Conservation (phyloP, 2,888 invertebrate species). For the Scaptodrosophila latifasciaeformis region DNA sequence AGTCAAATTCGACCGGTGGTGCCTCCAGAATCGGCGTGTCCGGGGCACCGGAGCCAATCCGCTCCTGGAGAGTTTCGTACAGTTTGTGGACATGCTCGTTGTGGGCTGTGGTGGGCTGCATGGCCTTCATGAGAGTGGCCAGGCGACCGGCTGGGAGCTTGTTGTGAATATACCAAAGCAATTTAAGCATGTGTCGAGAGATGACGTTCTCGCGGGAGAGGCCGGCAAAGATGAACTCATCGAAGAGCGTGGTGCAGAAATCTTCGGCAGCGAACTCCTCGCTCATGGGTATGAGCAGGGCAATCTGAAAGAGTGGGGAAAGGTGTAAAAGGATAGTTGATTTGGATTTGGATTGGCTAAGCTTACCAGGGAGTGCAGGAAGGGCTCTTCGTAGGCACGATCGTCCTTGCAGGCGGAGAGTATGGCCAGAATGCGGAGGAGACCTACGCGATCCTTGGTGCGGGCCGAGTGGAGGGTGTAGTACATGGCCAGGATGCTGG, state of each 20-base stretch:
- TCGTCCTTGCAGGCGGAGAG: constrained; percentile 93
- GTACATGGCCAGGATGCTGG: constrained; percentile 95
- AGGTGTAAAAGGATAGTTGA: background rate
- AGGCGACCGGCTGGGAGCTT: constrained; percentile 84
- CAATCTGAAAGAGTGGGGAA: constrained; percentile 73
- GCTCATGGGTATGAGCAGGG: constrained; percentile 88
- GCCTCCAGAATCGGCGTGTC: constrained; percentile 81
- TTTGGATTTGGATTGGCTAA: background rate
- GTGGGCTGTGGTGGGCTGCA: constrained; percentile 81
- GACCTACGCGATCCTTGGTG: constrained; percentile 85
- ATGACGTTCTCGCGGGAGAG: constrained; percentile 93
- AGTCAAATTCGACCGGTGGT: constrained; percentile 84
- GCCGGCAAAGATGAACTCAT: constrained; percentile 95
- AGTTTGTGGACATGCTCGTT: constrained; percentile 89
- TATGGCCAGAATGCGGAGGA: constrained; percentile 91
- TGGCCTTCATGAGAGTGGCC: constrained; percentile 76
- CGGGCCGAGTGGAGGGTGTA: constrained; percentile 93
- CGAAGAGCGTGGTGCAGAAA: constrained; percentile 95
- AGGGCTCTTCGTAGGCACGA: constrained; percentile 95
- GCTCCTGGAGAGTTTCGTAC: constrained; percentile 86
- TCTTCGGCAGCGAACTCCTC: constrained; percentile 96
- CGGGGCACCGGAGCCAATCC: constrained; percentile 81
- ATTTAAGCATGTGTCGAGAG: constrained; percentile 87
- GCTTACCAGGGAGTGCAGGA: constrained; percentile 89
- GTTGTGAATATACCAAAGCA: constrained; percentile 89